Percentiles rank a stretch among this genome's conserved stretches.
phyloP scores from a whole-genome alignment of 2,113 vertebrate genomes.

The Rousettus leschenaultii region DNA sequence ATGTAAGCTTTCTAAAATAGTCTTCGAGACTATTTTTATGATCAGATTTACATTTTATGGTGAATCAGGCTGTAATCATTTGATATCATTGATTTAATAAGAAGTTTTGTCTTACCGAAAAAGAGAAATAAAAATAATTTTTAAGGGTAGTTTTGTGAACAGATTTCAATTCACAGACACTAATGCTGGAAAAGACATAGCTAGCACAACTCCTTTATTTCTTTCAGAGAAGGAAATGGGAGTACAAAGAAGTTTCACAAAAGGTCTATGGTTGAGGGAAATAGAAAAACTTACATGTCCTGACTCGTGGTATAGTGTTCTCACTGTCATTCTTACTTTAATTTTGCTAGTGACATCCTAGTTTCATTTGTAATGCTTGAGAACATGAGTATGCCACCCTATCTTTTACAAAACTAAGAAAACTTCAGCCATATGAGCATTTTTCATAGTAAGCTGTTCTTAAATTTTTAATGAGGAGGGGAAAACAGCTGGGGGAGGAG shows the following conservation, averaged over 20 bases:
- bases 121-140: not conserved
- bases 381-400: not conserved
- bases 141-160: not conserved
- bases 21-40: not conserved
- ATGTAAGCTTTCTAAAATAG: not conserved
- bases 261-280: not conserved
- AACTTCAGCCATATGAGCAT: not conserved
- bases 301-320: not conserved
- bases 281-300: not conserved
- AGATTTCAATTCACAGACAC: not conserved
- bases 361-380: not conserved
- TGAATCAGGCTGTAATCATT: not conserved
- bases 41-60: not conserved
- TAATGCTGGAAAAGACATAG: not conserved
- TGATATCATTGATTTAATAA: not conserved
- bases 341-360: not conserved
- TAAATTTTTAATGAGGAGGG: conserved; percentile 2
- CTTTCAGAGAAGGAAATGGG: not conserved
- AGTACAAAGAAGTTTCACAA: not conserved
- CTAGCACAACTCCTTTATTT: not conserved
- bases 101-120: not conserved
- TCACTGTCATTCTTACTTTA: not conserved
- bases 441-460: not conserved
- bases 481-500: not conserved
- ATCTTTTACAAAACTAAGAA: conserved; percentile 21